Evolutionary conservation across 1,140 invertebrate species (phyloP).

Genomic region (Conopomorpha cramerella): DNA sequence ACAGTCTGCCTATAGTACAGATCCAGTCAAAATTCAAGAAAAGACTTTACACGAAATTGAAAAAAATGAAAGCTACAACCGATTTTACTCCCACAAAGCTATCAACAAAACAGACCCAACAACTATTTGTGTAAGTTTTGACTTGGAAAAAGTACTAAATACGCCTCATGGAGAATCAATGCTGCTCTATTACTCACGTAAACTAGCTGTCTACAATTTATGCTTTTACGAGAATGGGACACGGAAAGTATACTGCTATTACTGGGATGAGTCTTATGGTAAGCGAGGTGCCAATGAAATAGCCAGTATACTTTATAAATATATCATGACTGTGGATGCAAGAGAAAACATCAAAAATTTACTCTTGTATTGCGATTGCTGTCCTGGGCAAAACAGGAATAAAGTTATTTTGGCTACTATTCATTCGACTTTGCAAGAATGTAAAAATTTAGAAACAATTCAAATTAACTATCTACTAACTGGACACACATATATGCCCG

Average conservation of each 20-base stretch:
- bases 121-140: constrained; percentile 13
- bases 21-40: constrained; percentile 5
- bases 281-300: constrained; percentile 38
- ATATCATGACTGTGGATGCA: constrained; percentile 10
- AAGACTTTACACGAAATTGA: constrained; percentile 5
- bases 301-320: constrained; percentile 13
- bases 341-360: constrained; percentile 2
- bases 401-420: constrained; percentile 8
- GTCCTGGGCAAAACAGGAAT: constrained; percentile 9
- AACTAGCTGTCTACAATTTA: constrained; percentile 36
- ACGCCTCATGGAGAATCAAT: constrained; percentile 18
- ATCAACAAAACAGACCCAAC: too few relatives aligned
- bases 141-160: too few relatives aligned
- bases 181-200: too few relatives aligned
- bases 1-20: too few relatives aligned
- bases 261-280: constrained; percentile 37
- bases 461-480: constrained; percentile 12
- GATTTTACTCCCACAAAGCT: constrained; percentile 9
- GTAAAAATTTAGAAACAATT: constrained; percentile 8
- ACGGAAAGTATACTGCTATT: constrained; percentile 20
- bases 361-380: constrained; percentile 10
- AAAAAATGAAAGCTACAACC: constrained; percentile 9
- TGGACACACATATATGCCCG: constrained; percentile 15
- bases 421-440: constrained; percentile 5
- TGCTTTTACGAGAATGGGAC: too few relatives aligned